Base-by-base conservation (phyloP, 2,797 vertebrate species). In the Heliangelus exortis region DNA sequence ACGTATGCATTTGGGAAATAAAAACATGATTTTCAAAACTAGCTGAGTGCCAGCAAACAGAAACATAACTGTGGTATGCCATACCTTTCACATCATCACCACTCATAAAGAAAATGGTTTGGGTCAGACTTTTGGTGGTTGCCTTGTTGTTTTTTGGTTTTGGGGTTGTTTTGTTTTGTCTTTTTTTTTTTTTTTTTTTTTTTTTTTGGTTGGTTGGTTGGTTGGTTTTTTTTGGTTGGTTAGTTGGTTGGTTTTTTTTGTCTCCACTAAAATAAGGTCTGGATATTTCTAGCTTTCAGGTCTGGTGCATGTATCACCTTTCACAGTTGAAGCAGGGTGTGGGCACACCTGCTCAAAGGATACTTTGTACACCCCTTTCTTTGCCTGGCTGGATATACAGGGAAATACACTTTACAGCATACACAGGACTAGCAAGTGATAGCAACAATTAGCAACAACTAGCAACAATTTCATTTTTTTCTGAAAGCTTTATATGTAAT, bases 1-100 rank as follows among this genome's bases (percentile, higher is more conserved):
- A 95, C 58, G 78, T 77, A 80, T 89, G 91, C 87, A 34, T 93
- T 80, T 67, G 72, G 92, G 87, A 94, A 96, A 92, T 85, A 80
- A 93, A 94, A 77, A 4, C 51, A 73, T 1, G 8, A 36, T 92
- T 92, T 90, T 73, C 74, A 84, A 87, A 87, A 75, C n/a, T 17
- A 55, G n/a, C 4, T 21, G 36, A 87, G 72, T 39, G 67, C 77
- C 90, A 55, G 51, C 1, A 21, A 47, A 2, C 31, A 58, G 57
- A 65, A 86, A 85, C 65, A 33, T 19, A 31, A 29, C 25, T 16
- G 9, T 3, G 19, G 39, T 12, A 31, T 1, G 0, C 59, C 1
- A 1, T 53, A 47, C 62, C 29, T 66, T 69, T 62, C 77, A 58
- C 21, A 34, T 11, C 71, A 10, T 22, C 28, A 23, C 16, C 28